A percentile compares a stretch with the other conserved stretches of the same genome.
Conservation (phyloP, 2,888 invertebrate genomes). For the Nephrotoma flavescens region DNA sequence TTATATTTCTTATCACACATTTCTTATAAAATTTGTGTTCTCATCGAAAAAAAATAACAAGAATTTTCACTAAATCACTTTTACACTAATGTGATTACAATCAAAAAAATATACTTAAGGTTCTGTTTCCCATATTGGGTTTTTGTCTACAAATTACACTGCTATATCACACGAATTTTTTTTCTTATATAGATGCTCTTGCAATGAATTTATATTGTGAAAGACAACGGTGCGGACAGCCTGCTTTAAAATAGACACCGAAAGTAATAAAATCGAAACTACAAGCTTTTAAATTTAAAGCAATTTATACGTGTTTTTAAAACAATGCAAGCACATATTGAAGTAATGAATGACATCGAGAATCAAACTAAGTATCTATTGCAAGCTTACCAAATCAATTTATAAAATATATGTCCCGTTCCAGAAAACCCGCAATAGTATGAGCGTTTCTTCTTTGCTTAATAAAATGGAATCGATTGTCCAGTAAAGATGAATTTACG, state of each 20-base stretch:
- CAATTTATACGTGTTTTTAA: constrained; percentile 48
- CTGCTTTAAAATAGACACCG: constrained; percentile 42
- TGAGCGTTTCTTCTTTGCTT: constrained; percentile 30
- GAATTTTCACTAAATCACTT: no score
- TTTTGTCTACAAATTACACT: no score
- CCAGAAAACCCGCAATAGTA: not conserved
- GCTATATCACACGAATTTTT: no score
- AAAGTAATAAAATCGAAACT: constrained; percentile 37
- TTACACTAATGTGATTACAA: no score
- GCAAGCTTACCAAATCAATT: not conserved
- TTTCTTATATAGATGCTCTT: no score
- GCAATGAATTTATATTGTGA: constrained; percentile 47
- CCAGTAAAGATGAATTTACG: no score
- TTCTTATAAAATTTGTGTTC: no score
- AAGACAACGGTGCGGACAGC: constrained; percentile 51
- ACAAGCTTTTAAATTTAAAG: constrained; percentile 42
- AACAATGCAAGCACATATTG: constrained; percentile 37
- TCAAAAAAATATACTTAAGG: no score
- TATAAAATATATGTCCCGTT: not conserved
- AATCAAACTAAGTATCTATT: constrained; percentile 16
- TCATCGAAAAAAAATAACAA: no score
- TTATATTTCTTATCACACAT: no score
- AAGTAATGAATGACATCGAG: constrained; percentile 24
- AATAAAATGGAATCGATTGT: constrained; percentile 23
- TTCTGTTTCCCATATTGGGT: no score